Conservation (phyloP, 2,888 invertebrate genomes). For the Meghimatium bilineatum region DNA sequence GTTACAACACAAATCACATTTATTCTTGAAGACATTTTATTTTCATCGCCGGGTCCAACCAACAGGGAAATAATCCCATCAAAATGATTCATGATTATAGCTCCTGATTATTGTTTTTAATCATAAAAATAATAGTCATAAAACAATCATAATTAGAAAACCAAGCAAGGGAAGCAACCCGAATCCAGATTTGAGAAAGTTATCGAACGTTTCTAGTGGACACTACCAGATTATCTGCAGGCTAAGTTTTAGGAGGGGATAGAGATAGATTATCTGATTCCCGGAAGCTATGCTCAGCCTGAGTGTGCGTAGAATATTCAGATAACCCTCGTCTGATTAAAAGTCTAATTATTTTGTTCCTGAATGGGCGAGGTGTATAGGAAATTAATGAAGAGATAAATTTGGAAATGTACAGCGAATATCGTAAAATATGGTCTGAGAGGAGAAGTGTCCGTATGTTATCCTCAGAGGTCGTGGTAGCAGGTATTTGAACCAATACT, state of each 20-base stretch:
- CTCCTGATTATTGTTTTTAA: not conserved
- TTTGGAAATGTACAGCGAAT: not conserved
- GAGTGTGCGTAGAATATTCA: not conserved
- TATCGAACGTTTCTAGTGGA: not conserved
- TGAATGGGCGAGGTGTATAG: not conserved
- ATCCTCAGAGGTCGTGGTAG: no score
- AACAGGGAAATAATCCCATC: not conserved
- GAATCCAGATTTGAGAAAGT: not conserved
- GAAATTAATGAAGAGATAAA: not conserved
- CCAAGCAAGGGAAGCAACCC: not conserved
- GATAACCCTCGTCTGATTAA: not conserved
- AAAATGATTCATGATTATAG: not conserved
- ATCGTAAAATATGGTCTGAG: not conserved
- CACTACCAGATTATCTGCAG: not conserved
- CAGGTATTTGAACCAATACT: no score
- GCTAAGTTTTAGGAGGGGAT: not conserved
- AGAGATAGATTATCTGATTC: not conserved
- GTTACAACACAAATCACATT: no score
- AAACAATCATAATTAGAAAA: slow-evolving; percentile 1
- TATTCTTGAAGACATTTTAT: not conserved
- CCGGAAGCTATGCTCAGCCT: not conserved
- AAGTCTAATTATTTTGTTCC: not conserved
- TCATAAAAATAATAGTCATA: not conserved
- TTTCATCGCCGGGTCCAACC: not conserved
- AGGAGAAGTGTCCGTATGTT: not conserved